Base-by-base conservation (phyloP, 2,888 invertebrate genomes). In the Pelosia muscerda region DNA sequence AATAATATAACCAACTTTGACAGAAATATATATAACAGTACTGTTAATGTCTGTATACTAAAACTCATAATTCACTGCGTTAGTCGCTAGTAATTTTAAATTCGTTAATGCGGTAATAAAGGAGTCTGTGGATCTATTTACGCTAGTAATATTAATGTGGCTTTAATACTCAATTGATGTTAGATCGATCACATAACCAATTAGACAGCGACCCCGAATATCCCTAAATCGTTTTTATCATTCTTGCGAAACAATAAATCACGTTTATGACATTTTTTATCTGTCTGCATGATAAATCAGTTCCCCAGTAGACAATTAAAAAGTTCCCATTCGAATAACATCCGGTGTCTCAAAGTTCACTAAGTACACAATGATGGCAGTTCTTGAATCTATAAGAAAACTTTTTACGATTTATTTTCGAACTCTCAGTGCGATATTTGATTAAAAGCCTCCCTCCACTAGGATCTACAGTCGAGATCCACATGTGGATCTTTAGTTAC, bases 331-430 rank as follows among this genome's bases (percentile, higher is more conserved):
- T 28, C 28, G 42, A 42, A 64, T 42, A 42, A 57, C 42, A 64
- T 64, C 57, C 64, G 57, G n/a, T 42, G 13, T n/a, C 64, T 0
- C 23, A 66, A 55, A 66, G 22, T 61, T 66, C 15, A 34, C 28
- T 54, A 25, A 31, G 8, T 55, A 28, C 10, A 23, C 10, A 65
- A 22, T 15, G 19, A 60, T 42, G 19, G 26, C 55, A 66, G 53
- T 54, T 55, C 10, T 55, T 22, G 25, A 31, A 65, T 6, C 49
- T 28, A 42, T n/a, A 55, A 55, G 55, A 55, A 38, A 55, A 55
- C 38, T 66, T 66, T 56, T 38, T 60, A 58, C 65, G 58, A 65
- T 65, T 49, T 53, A 65, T 65, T 59, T 58, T 28, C 59, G 53
- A 53, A 49, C 53, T 23, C 28, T 10, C n/a, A 49, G 13, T 13